A percentile compares a stretch with the other conserved stretches of the same genome.
Evolutionary conservation across 2,888 invertebrate species (phyloP).

Genomic region (Drosophila borborema): DNA sequence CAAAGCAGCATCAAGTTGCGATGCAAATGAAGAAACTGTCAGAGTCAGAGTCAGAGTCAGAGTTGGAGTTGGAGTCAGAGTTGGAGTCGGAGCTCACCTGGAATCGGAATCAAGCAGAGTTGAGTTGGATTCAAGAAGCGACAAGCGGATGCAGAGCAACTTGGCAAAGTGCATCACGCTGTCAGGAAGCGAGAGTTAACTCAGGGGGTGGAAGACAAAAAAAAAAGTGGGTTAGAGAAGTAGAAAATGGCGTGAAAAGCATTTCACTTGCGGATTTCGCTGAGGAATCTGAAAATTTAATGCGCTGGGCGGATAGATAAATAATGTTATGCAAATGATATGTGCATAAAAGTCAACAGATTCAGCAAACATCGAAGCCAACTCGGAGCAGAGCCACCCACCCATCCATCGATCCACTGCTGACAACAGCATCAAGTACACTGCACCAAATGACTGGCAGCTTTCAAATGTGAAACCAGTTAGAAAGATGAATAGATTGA

Average conservation of each 20-base stretch:
- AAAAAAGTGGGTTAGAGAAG: neutral
- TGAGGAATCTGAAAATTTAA: slow-evolving; percentile 69
- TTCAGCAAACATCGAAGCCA: slow-evolving; percentile 27
- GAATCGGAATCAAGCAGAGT: slow-evolving; percentile 30
- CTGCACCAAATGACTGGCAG: slow-evolving; percentile 64
- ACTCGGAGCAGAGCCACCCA: neutral
- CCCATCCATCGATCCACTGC: neutral
- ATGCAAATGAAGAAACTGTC: slow-evolving; percentile 77
- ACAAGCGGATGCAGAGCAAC: slow-evolving; percentile 44
- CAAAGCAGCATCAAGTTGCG: slow-evolving; percentile 62
- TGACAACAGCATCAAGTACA: slow-evolving; percentile 16
- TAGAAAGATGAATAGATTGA: slow-evolving; percentile 78
- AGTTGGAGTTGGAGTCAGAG: no score
- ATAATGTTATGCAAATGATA: slow-evolving; percentile 84
- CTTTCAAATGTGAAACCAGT: slow-evolving; percentile 77
- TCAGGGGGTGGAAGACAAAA: neutral
- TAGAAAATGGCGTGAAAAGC: slow-evolving; percentile 58
- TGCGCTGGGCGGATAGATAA: slow-evolving; percentile 65
- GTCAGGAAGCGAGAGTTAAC: slow-evolving; percentile 59
- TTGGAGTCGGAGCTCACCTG: slow-evolving; percentile 27
- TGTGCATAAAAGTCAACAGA: slow-evolving; percentile 81
- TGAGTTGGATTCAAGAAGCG: slow-evolving; percentile 1
- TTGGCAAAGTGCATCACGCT: slow-evolving; percentile 54
- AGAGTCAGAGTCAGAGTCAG: slow-evolving; percentile 61
- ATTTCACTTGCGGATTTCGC: slow-evolving; percentile 75